Percentiles rank a stretch among this genome's conserved stretches.
These are phyloP conservation scores for Plebejus melissa DNA, from an alignment of 2,888 invertebrate species.

Conservation along the genomic window DNA sequence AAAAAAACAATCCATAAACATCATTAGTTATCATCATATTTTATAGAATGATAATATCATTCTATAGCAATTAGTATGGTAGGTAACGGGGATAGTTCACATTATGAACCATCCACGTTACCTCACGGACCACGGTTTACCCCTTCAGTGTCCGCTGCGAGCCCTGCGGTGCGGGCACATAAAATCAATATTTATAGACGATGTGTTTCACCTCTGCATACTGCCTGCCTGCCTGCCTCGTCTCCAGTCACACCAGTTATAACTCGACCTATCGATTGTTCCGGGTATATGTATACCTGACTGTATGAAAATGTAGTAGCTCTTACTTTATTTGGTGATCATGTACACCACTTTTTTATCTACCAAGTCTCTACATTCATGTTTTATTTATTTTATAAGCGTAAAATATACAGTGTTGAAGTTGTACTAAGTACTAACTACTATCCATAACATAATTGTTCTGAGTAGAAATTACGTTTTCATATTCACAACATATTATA, in stretches of 20 bases:
- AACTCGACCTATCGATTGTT: conserved; percentile 19
- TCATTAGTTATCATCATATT: neutral
- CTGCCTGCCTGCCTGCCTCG: conserved; percentile 35
- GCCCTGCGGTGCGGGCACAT: conserved; percentile 49
- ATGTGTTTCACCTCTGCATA: conserved; percentile 61
- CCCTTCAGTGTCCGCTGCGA: conserved; percentile 38
- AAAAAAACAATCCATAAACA: neutral
- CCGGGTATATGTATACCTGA: neutral
- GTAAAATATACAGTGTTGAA: too few species aligned
- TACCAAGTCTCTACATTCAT: too few species aligned
- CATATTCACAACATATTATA: too few species aligned
- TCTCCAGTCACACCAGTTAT: conserved; percentile 13
- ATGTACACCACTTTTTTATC: too few species aligned
- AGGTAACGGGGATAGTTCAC: too few species aligned
- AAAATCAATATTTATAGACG: conserved; percentile 75
- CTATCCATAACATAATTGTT: too few species aligned
- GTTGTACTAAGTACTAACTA: too few species aligned
- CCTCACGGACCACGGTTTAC: neutral
- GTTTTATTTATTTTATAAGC: too few species aligned
- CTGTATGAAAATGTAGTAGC: neutral
- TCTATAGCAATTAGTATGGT: too few species aligned
- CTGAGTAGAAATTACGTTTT: too few species aligned
- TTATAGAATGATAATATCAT: neutral
- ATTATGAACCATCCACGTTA: neutral
- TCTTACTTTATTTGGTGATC: too few species aligned